Base-by-base conservation (phyloP, 2,888 invertebrate genomes). In the Electrophaes corylata region DNA sequence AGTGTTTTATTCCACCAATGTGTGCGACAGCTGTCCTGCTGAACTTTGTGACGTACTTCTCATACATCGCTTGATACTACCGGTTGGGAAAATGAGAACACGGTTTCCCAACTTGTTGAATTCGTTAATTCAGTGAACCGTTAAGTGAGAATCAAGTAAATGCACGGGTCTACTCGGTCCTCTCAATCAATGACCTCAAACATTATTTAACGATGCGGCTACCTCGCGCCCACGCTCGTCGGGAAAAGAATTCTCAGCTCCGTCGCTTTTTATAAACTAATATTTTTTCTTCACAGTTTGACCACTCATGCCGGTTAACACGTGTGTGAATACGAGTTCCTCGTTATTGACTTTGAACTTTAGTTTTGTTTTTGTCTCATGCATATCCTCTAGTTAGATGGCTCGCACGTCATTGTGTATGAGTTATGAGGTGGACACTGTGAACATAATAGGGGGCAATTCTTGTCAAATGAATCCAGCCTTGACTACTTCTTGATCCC, bases 401-500 rank as follows among this genome's bases (percentile, higher is more conserved):
- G 53, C 35, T 60, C 57, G 66, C 66, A 71, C 63, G 67, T 64
- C 52, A 41, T 65, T 64, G 54, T 58, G 62, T 66, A 66, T 68
- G 69, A 71, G 68, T 72, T 60, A 48, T 48, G 47, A 69, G 66
- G 57, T 40, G 29, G 49, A 31, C 29, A 19, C 31, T 31, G 3
- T 60, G 57, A 57, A 64, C 57, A 63, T 66, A 66, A 74, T 73
- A 76, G 78, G 72, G 75, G 78, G 80, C 85, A 84, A 85, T 82
- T 84, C 76, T 79, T 85, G 79, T 81, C 75, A 87, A 90, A 91
- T 90, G 79, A 85, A 88, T 90, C 81, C 78, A 86, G 77, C 91
- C 91, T 91, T 91, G 89, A 73, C 81, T 79, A 83, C 86, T 80
- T 86, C 86, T 88, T 87, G 87, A 85, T 88, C 84, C 78, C 83